Evolutionary conservation across 1,140 invertebrate species (phyloP), one percentile per base, ranked within the genome.

Genomic region (Drosophila kikkawai): DNA sequence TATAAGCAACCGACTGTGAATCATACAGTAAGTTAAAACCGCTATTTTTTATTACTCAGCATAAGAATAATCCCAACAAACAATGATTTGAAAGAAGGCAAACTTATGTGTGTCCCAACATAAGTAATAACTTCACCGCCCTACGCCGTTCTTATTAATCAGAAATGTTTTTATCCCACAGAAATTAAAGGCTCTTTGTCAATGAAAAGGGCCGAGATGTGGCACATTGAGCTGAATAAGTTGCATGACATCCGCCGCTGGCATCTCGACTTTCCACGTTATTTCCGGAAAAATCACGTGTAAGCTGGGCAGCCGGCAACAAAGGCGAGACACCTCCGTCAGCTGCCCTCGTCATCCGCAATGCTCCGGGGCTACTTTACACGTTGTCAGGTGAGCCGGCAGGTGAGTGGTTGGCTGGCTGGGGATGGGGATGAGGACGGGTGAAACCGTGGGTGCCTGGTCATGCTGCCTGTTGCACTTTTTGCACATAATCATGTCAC

Each of bases 401-500:
- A 39, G 60, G 36, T 56, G 44, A 34, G 36, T 41, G 57, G 26
- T 53, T 36, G 47, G 15, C 8, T 12, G 36, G 11, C 12, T 4
- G 22, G 17, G 48, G 2, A 37, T 1, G 22, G 13, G n/a, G 34
- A n/a, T 12, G 15, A 0, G 64, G 42, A 59, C 57, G 44, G 45
- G 9, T 7, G 41, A n/a, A n/a, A 22, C 73, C 26, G 41, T 39
- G 36, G 75, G 63, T 59, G 55, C 22, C 55, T 34, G 57, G 80
- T 64, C 73, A 71, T 51, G 61, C 44, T 80, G 84, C 83, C 77
- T 87, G 83, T 87, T 87, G 83, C 83, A 88, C 84, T 78, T 83
- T 84, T 83, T 77, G 64, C 83, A 87, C 83, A 88, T 88, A 87
- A 88, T 87, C 83, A 88, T 88, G 84, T 84, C 83, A 88, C 67